Evolutionary conservation across 1,140 invertebrate species (phyloP), one percentile per base, ranked within the genome.

Genomic region (Scaptomyza graminum): DNA sequence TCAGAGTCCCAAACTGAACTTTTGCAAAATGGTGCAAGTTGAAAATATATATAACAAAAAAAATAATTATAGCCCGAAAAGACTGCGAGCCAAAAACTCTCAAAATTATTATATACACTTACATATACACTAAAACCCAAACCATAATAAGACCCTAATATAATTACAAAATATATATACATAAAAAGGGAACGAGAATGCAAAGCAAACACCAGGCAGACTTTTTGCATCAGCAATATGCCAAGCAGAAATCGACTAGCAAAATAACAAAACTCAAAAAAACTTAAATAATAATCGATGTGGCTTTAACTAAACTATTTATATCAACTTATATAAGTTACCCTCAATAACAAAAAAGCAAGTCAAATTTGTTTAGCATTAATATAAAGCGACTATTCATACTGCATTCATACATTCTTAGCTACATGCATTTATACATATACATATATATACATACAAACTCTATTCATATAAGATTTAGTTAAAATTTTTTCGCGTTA

Each of bases 71-170:
- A 88, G 84, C 83, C 83, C 83, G 66, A 90, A 90, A 90, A 90
- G 85, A 90, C 85, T 90, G 85, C 78, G 85, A 90, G 85, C 85
- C 81, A 77, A 79, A 90, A 90, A 85, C 87, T 90, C 85, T 85
- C 72, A 90, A 90, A 90, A 90, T 68, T 63, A 79, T 78, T 78
- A 84, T 76, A 65, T 49, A 61, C 18, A 18, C 31, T 3, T 18
- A 54, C 44, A 66, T 41, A 61, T 57, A 66, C 50, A 73, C 25
- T 52, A 25, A 54, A 60, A 34, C 12, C 12, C 13, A 52, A 28
- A 63, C 39, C 44, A 9, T 8, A 41, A 44, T 25, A 6, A 44
- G 2, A 79, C 49, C 68, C 61, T 70, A 84, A 74, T 43, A 64
- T 63, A 65, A 65, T 34, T 69, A 54, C 31, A 61, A 62, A 47